A percentile compares a stretch with the other conserved stretches of the same genome.
phyloP scores from a whole-genome alignment of 2,888 invertebrate species.

The Pseudoips prasinana region DNA sequence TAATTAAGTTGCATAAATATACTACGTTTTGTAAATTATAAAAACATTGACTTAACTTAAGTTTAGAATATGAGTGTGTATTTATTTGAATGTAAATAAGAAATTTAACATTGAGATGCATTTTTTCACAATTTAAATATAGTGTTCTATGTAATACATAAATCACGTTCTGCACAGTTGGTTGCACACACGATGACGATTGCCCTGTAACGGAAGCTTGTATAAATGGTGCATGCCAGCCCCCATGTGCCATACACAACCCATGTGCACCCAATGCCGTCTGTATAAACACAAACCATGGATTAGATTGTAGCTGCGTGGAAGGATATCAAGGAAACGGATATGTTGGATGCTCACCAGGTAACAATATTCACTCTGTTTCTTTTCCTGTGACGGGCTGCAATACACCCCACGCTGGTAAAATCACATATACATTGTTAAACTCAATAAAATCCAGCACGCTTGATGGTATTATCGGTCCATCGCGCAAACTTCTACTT shows the following conservation, averaged over 20 bases:
- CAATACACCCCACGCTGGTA: too few relatives aligned
- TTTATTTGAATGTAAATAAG: slow-evolving; percentile 8
- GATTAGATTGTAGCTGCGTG: slow-evolving; percentile 91
- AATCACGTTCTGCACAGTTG: slow-evolving; percentile 83
- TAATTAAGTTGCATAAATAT: not conserved
- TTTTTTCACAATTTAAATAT: not conserved
- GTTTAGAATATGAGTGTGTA: slow-evolving; percentile 10
- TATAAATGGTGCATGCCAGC: slow-evolving; percentile 91
- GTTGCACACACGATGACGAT: slow-evolving; percentile 93
- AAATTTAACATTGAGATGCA: too few relatives aligned
- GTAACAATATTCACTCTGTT: slow-evolving; percentile 64
- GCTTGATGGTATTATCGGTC: too few relatives aligned
- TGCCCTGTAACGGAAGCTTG: slow-evolving; percentile 93
- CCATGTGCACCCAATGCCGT: slow-evolving; percentile 92
- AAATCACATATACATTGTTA: too few relatives aligned
- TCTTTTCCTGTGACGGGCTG: too few relatives aligned
- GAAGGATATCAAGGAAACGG: slow-evolving; percentile 95
- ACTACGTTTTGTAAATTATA: too few relatives aligned
- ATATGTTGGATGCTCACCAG: slow-evolving; percentile 89
- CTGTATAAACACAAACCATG: slow-evolving; percentile 94
- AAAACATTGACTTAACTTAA: slow-evolving; percentile 3
- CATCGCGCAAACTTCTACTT: too few relatives aligned
- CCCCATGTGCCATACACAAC: slow-evolving; percentile 92
- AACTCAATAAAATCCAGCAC: too few relatives aligned
- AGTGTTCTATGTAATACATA: slow-evolving; percentile 37